phyloP scores from a whole-genome alignment of 92 coral and sea anemone genomes.

The Hydrozoanthus gracilis region DNA sequence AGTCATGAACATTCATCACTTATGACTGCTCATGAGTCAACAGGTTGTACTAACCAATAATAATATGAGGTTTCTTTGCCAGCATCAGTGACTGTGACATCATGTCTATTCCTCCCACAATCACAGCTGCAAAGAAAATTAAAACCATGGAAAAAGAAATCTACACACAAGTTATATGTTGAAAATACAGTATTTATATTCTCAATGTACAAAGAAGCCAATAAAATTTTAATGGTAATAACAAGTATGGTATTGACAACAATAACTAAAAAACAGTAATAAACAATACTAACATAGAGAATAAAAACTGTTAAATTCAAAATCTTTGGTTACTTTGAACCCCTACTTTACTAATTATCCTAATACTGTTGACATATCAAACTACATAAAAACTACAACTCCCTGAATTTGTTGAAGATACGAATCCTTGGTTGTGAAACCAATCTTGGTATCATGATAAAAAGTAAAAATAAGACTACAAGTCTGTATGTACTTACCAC shows the following conservation, averaged over 20 bases:
- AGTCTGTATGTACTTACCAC: conserved; percentile 70
- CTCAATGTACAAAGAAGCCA: not conserved
- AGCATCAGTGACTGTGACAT: conserved; percentile 95
- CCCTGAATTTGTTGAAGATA: not conserved
- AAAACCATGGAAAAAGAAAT: not conserved
- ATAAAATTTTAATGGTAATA: no score
- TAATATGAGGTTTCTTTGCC: conserved; percentile 94
- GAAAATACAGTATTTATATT: not conserved
- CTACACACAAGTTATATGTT: no score
- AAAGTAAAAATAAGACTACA: not conserved
- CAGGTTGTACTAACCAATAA: conserved; percentile 75
- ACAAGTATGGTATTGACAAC: no score
- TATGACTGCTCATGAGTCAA: not conserved
- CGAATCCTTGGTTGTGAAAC: no score
- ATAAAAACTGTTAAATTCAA: no score
- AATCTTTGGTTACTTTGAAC: no score
- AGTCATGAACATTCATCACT: not conserved
- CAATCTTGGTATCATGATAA: not conserved
- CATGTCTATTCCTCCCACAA: conserved; percentile 99
- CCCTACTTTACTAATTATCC: not conserved
- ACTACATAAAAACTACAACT: not conserved
- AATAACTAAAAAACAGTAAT: no score
- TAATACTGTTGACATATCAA: not conserved
- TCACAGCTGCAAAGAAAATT: conserved; percentile 71
- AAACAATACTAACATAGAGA: no score